Conservation (phyloP, 2,113 vertebrate species). For the Petrocephalus microphthalmus region DNA sequence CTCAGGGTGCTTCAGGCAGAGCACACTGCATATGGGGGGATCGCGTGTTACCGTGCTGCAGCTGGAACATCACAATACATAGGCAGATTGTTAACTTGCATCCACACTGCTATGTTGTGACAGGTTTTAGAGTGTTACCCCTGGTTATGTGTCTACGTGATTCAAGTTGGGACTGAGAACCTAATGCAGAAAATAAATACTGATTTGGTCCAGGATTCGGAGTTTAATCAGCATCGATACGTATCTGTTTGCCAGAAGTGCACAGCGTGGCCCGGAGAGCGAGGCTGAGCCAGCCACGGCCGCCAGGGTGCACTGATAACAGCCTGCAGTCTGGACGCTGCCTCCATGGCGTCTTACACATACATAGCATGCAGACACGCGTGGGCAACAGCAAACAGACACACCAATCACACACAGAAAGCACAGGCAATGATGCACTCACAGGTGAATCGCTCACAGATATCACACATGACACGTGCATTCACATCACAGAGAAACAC, state of each 20-base stretch:
- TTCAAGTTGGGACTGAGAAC: neutral
- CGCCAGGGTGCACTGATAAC: neutral
- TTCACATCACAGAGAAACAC: neutral
- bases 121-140: neutral
- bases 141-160: slow-evolving; percentile 1
- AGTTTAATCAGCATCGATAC: neutral
- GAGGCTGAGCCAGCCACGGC: neutral
- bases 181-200: neutral
- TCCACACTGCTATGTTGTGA: neutral
- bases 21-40: neutral
- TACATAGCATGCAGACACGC: neutral
- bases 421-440: neutral
- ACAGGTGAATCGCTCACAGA: neutral
- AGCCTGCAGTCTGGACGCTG: neutral
- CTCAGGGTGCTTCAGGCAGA: neutral
- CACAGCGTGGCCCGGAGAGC: neutral
- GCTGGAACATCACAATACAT: neutral
- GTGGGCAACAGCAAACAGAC: neutral
- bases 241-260: neutral
- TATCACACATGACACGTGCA: neutral
- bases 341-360: neutral
- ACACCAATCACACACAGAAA: neutral
- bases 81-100: neutral
- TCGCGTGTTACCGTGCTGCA: neutral
- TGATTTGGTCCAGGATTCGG: neutral